Base-by-base conservation (phyloP, 2,797 vertebrate genomes). In the Rachycentron canadum region DNA sequence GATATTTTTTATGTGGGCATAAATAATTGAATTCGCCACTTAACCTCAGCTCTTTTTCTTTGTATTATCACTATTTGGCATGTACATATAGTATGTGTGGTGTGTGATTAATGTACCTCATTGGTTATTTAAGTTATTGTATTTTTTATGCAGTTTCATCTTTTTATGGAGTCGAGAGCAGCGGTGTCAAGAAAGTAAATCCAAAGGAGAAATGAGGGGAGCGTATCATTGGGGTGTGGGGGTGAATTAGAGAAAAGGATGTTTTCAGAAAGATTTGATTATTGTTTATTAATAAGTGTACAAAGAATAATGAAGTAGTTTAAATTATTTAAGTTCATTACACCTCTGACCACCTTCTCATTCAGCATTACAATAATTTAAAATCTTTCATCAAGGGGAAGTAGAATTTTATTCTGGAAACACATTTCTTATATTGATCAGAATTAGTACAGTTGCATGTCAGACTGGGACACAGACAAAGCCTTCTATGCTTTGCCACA, bases 21-120 rank as follows among this genome's bases (percentile, higher is more conserved):
- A 19, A 92, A 93, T 91, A 84, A 89, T 92, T 88, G 2, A 92
- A 61, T 26, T 56, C 12, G 47, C 70, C 90, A 88, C 90, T 92
- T 92, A 91, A 91, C 91, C 90, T 76, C 69, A 25, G 83, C 79
- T 89, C 64, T 45, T 85, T 86, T 86, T 81, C 80, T 89, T 86
- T 91, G 91, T 92, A 88, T 90, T 89, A 90, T 90, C 82, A 87
- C 72, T 45, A 81, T 90, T 86, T 76, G 34, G 32, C 78, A 45
- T 91, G 91, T 90, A 52, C 69, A 57, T 80, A 79, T 74, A 64
- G 56, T 5, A 40, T 78, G 77, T 81, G 65, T 77, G 78, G 49
- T 81, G 73, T 79, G 82, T 86, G 90, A 92, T 91, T 91, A 89
- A 82, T 90, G 91, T 89, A 79, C 76, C 86, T 90, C 89, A 90